Percentiles rank a stretch among this genome's conserved stretches.
phyloP scores from a whole-genome alignment of 1,140 invertebrate genomes.

The Helicoverpa armigera region DNA sequence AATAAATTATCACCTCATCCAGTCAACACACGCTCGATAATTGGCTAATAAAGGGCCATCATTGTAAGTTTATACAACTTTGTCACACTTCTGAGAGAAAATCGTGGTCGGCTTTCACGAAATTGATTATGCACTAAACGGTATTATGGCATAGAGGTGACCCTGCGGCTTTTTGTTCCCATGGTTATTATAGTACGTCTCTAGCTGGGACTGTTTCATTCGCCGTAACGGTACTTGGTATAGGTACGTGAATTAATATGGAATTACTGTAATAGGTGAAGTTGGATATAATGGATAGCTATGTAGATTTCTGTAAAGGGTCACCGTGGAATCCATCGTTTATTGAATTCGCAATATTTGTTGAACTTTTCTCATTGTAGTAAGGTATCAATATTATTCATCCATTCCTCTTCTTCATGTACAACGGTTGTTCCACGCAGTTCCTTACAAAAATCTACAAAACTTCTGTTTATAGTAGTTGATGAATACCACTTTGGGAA shows the following conservation, averaged over 20 bases:
- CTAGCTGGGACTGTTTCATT: constrained; percentile 9
- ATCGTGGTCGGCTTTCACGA: constrained; percentile 31
- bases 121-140: constrained; percentile 34
- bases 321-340: too few species aligned
- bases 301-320: too few species aligned
- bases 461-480: too few species aligned
- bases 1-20: constrained; percentile 2
- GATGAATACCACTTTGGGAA: too few species aligned
- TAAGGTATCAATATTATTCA: too few species aligned
- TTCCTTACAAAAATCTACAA: too few species aligned
- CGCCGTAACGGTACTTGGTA: constrained; percentile 6
- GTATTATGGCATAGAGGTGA: constrained; percentile 6
- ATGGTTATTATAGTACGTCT: not conserved
- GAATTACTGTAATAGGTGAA: constrained; percentile 7
- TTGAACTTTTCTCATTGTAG: too few species aligned
- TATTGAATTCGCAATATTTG: too few species aligned
- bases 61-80: not conserved
- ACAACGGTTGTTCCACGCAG: too few species aligned
- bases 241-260: constrained; percentile 1
- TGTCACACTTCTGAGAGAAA: constrained; percentile 30
- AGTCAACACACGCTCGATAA: constrained; percentile 9
- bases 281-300: not conserved
- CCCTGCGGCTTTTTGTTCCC: constrained; percentile 23
- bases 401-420: too few species aligned
- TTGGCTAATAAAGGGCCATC: constrained; percentile 22